Conservation (phyloP, 1,140 invertebrate species). For the Tribolium castaneum region DNA sequence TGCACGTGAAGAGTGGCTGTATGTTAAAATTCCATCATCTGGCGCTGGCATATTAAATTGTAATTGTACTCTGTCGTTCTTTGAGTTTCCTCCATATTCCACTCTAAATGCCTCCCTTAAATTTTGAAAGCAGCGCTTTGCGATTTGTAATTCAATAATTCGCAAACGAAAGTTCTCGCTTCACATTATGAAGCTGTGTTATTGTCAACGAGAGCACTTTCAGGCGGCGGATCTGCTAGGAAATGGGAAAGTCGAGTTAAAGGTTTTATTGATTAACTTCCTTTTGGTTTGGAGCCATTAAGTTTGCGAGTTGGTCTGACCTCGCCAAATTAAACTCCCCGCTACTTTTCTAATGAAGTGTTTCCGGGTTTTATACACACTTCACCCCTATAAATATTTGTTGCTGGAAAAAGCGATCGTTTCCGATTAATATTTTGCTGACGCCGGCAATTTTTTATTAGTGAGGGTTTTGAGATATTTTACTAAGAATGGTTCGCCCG, state of each 20-base stretch:
- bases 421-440: constrained; percentile 38
- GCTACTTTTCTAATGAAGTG: constrained; percentile 55
- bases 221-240: constrained; percentile 43
- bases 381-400: constrained; percentile 22
- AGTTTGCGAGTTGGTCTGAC: constrained; percentile 52
- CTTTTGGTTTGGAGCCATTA: constrained; percentile 55
- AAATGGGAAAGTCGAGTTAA: constrained; percentile 55
- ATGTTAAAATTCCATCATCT: constrained; percentile 45
- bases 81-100: constrained; percentile 25
- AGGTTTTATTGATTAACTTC: constrained; percentile 60
- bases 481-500: constrained; percentile 44
- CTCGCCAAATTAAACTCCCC: constrained; percentile 55
- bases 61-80: constrained; percentile 37
- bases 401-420: neutral
- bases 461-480: constrained; percentile 45
- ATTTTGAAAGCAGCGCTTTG: constrained; percentile 48
- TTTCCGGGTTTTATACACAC: constrained; percentile 42
- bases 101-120: constrained; percentile 18
- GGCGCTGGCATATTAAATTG: constrained; percentile 40
- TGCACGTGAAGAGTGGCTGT: constrained; percentile 34
- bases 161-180: constrained; percentile 52
- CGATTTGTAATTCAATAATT: constrained; percentile 56
- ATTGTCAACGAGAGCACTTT: constrained; percentile 51
- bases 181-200: constrained; percentile 52
- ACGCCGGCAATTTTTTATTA: constrained; percentile 45